Base-by-base conservation (phyloP, 1,140 invertebrate species). In the Formica exsecta region DNA sequence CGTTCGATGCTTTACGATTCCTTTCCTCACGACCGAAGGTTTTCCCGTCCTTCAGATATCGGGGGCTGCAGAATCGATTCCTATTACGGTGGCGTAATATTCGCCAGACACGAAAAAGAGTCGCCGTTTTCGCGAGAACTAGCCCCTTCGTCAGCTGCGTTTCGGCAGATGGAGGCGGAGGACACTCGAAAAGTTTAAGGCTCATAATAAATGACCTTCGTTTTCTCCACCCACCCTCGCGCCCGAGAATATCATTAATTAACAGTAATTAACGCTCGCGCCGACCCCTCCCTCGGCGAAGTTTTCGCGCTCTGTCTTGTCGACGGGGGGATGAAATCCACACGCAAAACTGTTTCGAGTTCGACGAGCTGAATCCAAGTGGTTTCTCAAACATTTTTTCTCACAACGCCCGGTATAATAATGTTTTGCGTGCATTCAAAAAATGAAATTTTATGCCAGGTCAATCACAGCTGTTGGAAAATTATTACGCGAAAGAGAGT, bases 51-150 rank as follows among this genome's bases (percentile, higher is more conserved):
- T 70, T 29, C 79, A 64, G 83, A 25, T 41, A 87, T 88, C 73
- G 70, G 54, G 48, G 54, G 59, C 66, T 54, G 57, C 77, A 83
- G 13, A 85, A 93, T 93, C 92, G 92, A 93, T 93, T 92, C 89
- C 92, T 89, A 87, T 85, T 86, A 77, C 87, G 51, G 41, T 54
- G 44, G 73, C 89, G 87, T 93, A 93, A 93, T 93, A 92, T 89
- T 92, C 87, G 87, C 87, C 87, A 90, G 87, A 86, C 93, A 93
- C 92, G 93, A 92, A 90, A 92, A 83, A 83, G 41, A 92, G 25
- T 44, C 83, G 86, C 74, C 85, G 86, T 87, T 85, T 86, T 68
- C 77, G 75, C 73, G 25, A 74, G 22, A 83, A 62, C 64, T 36
- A 68, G 32, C 61, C 57, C 36, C 80, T 36, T 84, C 84, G 54